Evolutionary conservation across 2,888 invertebrate species (phyloP).

Genomic region (Hoplodrina blanda): DNA sequence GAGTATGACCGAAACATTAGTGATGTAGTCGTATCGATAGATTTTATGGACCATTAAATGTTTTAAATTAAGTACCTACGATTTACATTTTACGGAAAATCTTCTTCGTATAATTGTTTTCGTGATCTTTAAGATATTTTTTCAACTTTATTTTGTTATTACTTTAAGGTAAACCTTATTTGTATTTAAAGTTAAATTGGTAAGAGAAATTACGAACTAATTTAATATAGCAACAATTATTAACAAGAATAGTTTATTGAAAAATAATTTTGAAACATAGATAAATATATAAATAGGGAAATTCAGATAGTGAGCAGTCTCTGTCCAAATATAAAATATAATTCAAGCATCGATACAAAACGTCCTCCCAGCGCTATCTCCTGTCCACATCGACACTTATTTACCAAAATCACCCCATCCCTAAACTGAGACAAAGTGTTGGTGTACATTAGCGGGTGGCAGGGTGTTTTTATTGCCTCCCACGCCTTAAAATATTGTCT

Average conservation of each 20-base stretch:
- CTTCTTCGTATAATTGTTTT: no score
- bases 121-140: not conserved
- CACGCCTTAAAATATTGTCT: slow-evolving; percentile 90
- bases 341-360: slow-evolving; percentile 58
- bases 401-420: slow-evolving; percentile 84
- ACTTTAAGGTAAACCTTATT: no score
- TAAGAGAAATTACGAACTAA: no score
- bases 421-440: slow-evolving; percentile 87
- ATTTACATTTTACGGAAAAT: no score
- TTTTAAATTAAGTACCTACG: slow-evolving; percentile 2
- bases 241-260: not conserved
- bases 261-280: not conserved
- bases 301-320: not conserved
- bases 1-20: slow-evolving; percentile 71
- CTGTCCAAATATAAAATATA: slow-evolving; percentile 11
- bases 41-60: slow-evolving; percentile 42
- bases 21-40: slow-evolving; percentile 66
- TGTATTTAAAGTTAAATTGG: no score
- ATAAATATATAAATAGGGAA: not conserved
- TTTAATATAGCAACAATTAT: not conserved
- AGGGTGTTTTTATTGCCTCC: slow-evolving; percentile 88
- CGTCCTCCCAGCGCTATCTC: slow-evolving; percentile 63
- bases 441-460: slow-evolving; percentile 87
- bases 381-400: slow-evolving; percentile 87
- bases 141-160: not conserved